These are phyloP conservation scores for Tyrannus savana DNA, from an alignment of 2,113 vertebrate genomes.

Conservation along the genomic window DNA sequence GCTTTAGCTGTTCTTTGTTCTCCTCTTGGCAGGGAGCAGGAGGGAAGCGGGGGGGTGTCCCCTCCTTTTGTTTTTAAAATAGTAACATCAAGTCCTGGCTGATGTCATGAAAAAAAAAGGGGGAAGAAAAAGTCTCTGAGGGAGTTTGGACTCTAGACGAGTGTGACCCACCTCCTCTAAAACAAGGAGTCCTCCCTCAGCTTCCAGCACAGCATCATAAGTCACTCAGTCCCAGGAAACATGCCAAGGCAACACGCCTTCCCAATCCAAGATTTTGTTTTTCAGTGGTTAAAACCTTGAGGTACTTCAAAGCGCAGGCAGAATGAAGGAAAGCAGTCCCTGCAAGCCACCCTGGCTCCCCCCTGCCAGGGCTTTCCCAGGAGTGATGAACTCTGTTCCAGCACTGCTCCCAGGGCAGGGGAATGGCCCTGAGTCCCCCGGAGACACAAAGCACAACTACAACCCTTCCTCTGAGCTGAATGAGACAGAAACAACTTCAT, in stretches of 20 bases:
- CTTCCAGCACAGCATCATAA: neutral
- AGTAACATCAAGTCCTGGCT: constrained; percentile 21
- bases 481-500: neutral
- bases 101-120: neutral
- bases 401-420: neutral
- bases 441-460: neutral
- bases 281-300: neutral
- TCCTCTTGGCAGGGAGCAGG: constrained; percentile 3
- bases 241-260: neutral
- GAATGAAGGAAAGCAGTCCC: neutral
- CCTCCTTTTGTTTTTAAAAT: constrained; percentile 53
- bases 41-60: constrained; percentile 21
- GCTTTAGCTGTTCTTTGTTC: constrained; percentile 57
- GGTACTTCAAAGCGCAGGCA: neutral
- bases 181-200: neutral
- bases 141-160: neutral
- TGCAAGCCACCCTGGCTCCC: neutral
- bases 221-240: constrained; percentile 28
- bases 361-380: neutral
- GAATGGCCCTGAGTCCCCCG: neutral
- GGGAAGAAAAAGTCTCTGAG: neutral
- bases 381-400: fast-evolving
- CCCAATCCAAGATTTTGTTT: constrained; percentile 10
- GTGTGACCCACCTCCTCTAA: neutral
- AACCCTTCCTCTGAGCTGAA: neutral